Evolutionary conservation across 2,113 vertebrate species (phyloP), one percentile per base, ranked within the genome.

Genomic region (Natator depressus): DNA sequence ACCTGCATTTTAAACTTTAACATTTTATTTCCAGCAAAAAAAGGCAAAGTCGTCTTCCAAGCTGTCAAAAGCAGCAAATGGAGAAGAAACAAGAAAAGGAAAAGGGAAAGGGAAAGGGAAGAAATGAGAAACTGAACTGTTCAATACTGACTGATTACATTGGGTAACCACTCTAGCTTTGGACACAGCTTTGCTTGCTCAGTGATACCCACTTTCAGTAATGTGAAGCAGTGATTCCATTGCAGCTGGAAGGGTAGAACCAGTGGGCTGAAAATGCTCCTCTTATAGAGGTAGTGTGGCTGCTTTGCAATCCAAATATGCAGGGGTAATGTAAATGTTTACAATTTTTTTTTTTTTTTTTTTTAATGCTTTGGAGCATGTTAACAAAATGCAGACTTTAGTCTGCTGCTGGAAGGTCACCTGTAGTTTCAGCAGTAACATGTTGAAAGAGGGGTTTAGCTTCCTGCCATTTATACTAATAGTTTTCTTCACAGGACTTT

Each of bases 21-120:
- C 92, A 22, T 93, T 75, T 88, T 69, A 31, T 90, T 85, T 59
- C 27, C 95, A 99, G 98, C 99, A 99, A 96, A 99, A 99, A 98
- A 99, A 99, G 95, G 91, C 76, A 2, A 99, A 99, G 98, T 85
- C 98, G 98, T 85, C 98, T 91, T 97, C 98, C 91, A 99, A 99
- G 97, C 94, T 97, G 75, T 65, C 98, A 85, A 99, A 98, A 94
- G 97, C 97, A 95, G 98, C 98, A 96, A 99, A 98, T 98, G 97
- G 96, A 1, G 98, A 98, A 65, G 98, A 98, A 93, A 98, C 97
- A 91, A 98, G 98, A 59, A 99, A 99, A 94, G 98, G 98, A 54
- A 99, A 99, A 93, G 98, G 98, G 8, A 99, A 99, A 93, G 98
- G 98, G 8, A 99, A 98, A 76, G 98, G 95, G 27, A 99, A 97